These are phyloP conservation scores for Reticulitermes lucifugus DNA, from an alignment of 2,888 invertebrate species.

Conservation along the genomic window DNA sequence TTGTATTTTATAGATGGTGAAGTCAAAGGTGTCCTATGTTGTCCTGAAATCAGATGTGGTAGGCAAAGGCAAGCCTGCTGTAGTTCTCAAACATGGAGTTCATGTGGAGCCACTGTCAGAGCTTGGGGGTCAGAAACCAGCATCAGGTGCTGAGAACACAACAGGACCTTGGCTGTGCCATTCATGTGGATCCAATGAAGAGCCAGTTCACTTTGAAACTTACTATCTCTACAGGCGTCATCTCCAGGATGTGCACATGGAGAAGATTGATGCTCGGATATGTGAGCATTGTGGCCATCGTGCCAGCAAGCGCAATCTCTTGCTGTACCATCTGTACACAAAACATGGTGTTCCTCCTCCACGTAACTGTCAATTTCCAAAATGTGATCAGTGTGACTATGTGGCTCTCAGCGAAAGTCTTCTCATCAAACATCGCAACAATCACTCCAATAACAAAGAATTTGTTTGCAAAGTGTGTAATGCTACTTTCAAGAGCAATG, in stretches of 20 bases:
- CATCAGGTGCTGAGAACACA: slow-evolving; percentile 58
- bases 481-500: slow-evolving; percentile 64
- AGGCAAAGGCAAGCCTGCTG: slow-evolving; percentile 55
- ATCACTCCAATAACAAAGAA: slow-evolving; percentile 64
- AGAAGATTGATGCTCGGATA: slow-evolving; percentile 79
- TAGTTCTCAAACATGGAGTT: slow-evolving; percentile 45
- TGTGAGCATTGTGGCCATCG: slow-evolving; percentile 89
- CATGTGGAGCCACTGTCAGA: slow-evolving; percentile 46
- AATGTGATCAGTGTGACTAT: slow-evolving; percentile 81
- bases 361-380: slow-evolving; percentile 78
- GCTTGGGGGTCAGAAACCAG: slow-evolving; percentile 52
- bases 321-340: slow-evolving; percentile 82
- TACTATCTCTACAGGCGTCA: slow-evolving; percentile 86
- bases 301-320: slow-evolving; percentile 77
- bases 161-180: slow-evolving; percentile 84
- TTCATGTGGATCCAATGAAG: slow-evolving; percentile 77
- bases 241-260: slow-evolving; percentile 76
- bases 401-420: slow-evolving; percentile 79
- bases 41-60: slow-evolving; percentile 64
- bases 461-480: slow-evolving; percentile 69
- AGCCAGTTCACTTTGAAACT: slow-evolving; percentile 78
- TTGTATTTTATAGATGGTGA: slow-evolving; percentile 58
- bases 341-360: slow-evolving; percentile 83
- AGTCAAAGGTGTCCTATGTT: slow-evolving; percentile 65
- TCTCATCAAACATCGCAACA: slow-evolving; percentile 77